Evolutionary conservation across 2,888 invertebrate species (phyloP).

Genomic region (Drosophila sordidula): DNA sequence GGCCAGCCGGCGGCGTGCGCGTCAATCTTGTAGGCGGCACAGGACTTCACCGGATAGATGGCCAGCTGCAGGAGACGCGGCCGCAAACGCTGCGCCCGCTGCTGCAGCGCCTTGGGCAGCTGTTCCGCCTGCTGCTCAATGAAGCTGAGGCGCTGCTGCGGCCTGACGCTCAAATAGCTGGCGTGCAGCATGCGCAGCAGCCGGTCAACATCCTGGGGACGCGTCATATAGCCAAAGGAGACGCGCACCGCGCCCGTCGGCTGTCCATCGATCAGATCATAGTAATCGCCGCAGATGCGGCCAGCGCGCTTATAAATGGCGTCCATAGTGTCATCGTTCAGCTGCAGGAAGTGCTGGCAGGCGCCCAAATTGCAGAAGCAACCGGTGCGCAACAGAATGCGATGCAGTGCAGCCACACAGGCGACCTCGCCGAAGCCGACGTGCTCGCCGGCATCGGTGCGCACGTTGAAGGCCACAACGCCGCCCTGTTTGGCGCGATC

Average conservation of each 20-base stretch:
- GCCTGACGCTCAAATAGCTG: constrained; percentile 88
- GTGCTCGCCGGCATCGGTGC: constrained; percentile 90
- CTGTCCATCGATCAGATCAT: constrained; percentile 92
- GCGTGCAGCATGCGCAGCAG: constrained; percentile 90
- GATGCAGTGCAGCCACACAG: constrained; percentile 94
- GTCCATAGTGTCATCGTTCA: constrained; percentile 89
- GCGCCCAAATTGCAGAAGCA: constrained; percentile 99
- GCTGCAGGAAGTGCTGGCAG: constrained; percentile 92
- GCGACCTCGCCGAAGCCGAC: constrained; percentile 97
- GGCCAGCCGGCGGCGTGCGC: constrained; percentile 88
- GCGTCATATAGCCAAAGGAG: constrained; percentile 97
- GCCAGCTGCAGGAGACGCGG: constrained; percentile 86
- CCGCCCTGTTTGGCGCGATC: constrained; percentile 90
- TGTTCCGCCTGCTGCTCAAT: constrained; percentile 56
- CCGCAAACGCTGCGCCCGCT: constrained; percentile 67
- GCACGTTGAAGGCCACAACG: constrained; percentile 94
- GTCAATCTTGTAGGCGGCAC: constrained; percentile 90
- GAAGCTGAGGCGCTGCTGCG: constrained; percentile 63
- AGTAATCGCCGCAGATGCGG: constrained; percentile 95
- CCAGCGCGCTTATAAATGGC: constrained; percentile 92
- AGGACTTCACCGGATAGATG: constrained; percentile 96
- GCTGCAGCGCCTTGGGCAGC: constrained; percentile 73
- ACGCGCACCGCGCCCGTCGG: constrained; percentile 97
- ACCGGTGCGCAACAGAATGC: constrained; percentile 95
- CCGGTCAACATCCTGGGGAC: constrained; percentile 89